A percentile compares a stretch with the other conserved stretches of the same genome.
These are phyloP conservation scores for Dermochelys coriacea DNA, from an alignment of 2,797 vertebrate genomes.

Conservation along the genomic window DNA sequence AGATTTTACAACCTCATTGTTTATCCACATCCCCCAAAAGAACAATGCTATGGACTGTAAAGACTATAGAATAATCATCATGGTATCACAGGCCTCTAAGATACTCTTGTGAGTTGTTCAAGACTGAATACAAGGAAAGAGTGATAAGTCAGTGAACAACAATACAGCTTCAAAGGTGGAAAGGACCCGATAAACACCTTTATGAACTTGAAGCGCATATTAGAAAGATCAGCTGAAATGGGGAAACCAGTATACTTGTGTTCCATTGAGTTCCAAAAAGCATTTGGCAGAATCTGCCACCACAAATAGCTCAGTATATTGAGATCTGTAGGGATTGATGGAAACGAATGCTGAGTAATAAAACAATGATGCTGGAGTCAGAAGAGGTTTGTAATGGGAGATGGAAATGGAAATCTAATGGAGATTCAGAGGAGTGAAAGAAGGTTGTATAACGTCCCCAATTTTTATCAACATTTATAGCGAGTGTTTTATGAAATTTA, in stretches of 20 bases:
- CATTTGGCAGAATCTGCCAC: background rate
- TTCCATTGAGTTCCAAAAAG: background rate
- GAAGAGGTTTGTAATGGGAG: background rate
- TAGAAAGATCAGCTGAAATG: background rate
- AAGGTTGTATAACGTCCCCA: background rate
- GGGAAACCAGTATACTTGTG: background rate
- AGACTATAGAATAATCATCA: background rate
- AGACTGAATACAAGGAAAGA: background rate
- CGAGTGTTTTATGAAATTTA: background rate
- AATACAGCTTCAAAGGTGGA: background rate
- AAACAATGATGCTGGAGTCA: background rate
- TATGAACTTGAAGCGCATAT: background rate
- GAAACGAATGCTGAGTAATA: background rate
- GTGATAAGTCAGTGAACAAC: background rate
- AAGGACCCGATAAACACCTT: background rate
- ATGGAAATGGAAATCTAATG: no score
- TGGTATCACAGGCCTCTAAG: background rate
- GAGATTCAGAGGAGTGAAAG: background rate
- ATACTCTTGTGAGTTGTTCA: background rate
- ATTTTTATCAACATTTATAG: background rate
- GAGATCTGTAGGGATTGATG: background rate
- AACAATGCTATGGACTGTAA: background rate
- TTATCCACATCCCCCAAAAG: background rate
- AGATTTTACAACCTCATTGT: background rate
- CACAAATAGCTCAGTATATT: background rate